Conservation (phyloP, 2,888 invertebrate species). For the Nemapogon koenigi region DNA sequence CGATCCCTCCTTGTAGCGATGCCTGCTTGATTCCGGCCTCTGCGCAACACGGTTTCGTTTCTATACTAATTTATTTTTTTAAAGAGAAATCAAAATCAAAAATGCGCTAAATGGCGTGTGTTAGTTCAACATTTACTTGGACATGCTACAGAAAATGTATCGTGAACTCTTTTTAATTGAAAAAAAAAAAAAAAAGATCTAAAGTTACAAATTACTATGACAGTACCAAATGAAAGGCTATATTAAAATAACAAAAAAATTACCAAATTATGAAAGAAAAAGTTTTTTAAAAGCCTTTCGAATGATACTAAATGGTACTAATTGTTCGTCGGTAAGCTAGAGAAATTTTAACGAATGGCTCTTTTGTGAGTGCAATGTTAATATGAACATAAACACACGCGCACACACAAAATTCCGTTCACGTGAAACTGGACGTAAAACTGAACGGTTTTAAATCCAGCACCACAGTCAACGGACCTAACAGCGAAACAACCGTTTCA, state of each 20-base stretch:
- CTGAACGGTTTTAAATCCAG: too few species aligned
- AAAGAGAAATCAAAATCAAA: too few species aligned
- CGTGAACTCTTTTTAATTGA: conserved; percentile 22
- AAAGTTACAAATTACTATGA: too few species aligned
- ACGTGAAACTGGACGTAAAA: too few species aligned
- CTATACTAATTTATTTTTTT: conserved; percentile 6
- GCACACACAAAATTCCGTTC: conserved; percentile 30
- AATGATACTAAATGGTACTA: neutral
- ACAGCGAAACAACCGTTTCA: too few species aligned
- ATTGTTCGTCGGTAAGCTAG: neutral
- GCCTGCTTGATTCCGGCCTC: conserved; percentile 46
- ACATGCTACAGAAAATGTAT: too few species aligned
- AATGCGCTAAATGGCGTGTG: conserved; percentile 41
- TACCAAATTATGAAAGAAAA: conserved; percentile 9
- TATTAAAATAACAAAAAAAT: conserved; percentile 6
- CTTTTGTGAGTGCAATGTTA: conserved; percentile 32
- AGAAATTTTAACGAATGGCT: conserved; percentile 19
- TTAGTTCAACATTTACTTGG: conserved; percentile 48
- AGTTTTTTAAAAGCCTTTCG: too few species aligned
- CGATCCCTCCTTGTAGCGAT: conserved; percentile 48
- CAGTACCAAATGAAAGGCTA: too few species aligned
- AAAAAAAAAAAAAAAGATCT: too few species aligned
- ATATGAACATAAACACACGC: conserved; percentile 55
- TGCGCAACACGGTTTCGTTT: conserved; percentile 19
- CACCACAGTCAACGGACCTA: too few species aligned